Percentiles rank a stretch among this genome's conserved stretches.
These are phyloP conservation scores for Ataeniobius toweri DNA, from an alignment of 2,797 vertebrate genomes.

Conservation along the genomic window DNA sequence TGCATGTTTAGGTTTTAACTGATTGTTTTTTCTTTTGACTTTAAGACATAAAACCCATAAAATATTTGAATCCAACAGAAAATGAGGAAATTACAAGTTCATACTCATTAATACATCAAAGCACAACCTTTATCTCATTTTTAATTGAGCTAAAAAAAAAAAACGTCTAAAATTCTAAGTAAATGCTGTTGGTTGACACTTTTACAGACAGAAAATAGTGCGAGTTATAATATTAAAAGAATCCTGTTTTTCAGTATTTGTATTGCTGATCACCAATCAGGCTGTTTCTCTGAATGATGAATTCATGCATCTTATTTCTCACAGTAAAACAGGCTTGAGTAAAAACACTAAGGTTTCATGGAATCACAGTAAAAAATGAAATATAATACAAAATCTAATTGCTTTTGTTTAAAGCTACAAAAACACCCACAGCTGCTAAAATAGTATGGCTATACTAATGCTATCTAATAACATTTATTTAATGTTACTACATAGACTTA, in stretches of 20 bases:
- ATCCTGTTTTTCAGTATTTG: background rate
- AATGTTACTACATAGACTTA: background rate
- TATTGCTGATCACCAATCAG: too few relatives aligned
- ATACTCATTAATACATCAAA: background rate
- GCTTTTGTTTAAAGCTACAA: background rate
- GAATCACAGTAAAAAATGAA: background rate
- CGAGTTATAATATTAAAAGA: background rate
- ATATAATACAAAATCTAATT: background rate
- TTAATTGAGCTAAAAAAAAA: background rate
- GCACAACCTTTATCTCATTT: background rate
- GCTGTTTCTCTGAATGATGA: background rate
- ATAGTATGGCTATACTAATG: background rate
- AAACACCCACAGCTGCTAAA: background rate
- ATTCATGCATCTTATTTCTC: background rate
- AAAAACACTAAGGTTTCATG: background rate
- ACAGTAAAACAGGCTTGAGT: background rate
- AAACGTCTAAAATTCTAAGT: background rate
- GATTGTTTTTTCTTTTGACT: too few relatives aligned
- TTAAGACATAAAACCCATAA: too few relatives aligned
- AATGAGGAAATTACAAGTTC: background rate
- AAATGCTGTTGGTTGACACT: background rate
- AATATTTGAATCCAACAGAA: background rate
- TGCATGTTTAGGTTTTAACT: background rate
- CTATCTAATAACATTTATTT: background rate
- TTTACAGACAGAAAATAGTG: background rate